Base-by-base conservation (phyloP, 2,113 vertebrate species). In the Aythya baeri region DNA sequence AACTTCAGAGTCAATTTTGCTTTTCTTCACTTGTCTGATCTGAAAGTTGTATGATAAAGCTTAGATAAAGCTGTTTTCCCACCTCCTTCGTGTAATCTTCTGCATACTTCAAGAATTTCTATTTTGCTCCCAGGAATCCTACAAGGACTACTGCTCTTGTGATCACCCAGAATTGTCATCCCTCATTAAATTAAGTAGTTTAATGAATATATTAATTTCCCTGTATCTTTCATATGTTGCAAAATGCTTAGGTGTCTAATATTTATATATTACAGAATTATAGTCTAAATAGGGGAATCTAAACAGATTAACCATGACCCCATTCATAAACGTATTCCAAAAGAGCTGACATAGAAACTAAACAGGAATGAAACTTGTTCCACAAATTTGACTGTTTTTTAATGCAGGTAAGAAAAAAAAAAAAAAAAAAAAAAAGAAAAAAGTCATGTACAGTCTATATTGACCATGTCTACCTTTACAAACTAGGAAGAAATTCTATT, bases 301-400 rank as follows among this genome's bases (percentile, higher is more conserved):
- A 44, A 63, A 1, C 0, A 34, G 2, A 46, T 9, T n/a, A 66
- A 8, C 7, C 11, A 41, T 17, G 15, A 15, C 5, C 7, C 6
- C 52, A 17, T 38, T 54, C 18, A 13, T n/a, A 43, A 31, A 22
- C 22, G 8, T 57, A 36, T 7, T 54, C 17, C 6, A 46, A 13
- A 43, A 71, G 5, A 9, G 9, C 4, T 9, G 12, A 38, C 8
- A 9, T 38, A 55, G 65, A 67, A 58, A 62, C 43, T n/a, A 71
- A 85, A 70, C 1, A 14, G 29, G 29, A 77, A 23, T 63, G 18
- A 49, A 73, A 70, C 74, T 58, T 32, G 10, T 11, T 49, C 32
- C 41, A 63, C 25, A 38, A 14, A 13, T n/a, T 4, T 32, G 26
- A 38, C 26, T 16, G 31, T 5, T 6, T 92, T 83, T 67, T 61